A percentile compares a stretch with the other conserved stretches of the same genome.
These are phyloP conservation scores for Nyctibius bracteatus DNA, from an alignment of 2,113 vertebrate genomes.

Conservation along the genomic window DNA sequence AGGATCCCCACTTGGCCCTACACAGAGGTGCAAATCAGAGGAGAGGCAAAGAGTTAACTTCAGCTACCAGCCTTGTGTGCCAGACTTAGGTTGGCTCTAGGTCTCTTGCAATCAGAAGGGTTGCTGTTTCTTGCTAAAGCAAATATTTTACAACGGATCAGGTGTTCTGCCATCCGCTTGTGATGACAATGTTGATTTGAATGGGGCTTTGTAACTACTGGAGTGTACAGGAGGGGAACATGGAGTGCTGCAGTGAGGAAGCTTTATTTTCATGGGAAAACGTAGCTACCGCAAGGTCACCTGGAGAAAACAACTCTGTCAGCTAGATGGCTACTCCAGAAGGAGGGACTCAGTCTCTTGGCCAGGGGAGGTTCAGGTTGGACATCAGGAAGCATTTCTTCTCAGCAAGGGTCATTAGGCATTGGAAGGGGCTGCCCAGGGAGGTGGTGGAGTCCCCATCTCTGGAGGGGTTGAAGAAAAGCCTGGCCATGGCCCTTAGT, in stretches of 20 bases:
- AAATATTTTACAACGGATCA: not conserved
- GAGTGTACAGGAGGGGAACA: rapidly evolving
- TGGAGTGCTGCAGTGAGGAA: not conserved
- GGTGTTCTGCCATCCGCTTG: not conserved
- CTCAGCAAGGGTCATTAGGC: no score
- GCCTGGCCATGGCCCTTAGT: no score
- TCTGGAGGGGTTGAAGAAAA: no score
- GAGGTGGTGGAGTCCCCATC: no score
- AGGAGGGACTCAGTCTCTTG: not conserved
- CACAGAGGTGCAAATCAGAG: not conserved
- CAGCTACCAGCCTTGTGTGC: not conserved
- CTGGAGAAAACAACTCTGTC: not conserved
- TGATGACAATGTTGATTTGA: not conserved
- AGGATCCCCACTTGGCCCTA: not conserved
- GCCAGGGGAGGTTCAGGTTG: no score
- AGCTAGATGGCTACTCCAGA: not conserved
- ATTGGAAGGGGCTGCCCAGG: no score
- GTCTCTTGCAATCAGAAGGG: not conserved
- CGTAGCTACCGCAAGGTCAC: not conserved
- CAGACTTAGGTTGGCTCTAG: not conserved
- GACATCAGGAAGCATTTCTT: no score
- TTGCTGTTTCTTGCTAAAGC: not conserved
- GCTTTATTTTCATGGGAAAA: not conserved
- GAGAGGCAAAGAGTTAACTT: not conserved
- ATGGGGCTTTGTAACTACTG: not conserved